Conservation (phyloP, 2,888 invertebrate species). For the Mystacides longicornis region DNA sequence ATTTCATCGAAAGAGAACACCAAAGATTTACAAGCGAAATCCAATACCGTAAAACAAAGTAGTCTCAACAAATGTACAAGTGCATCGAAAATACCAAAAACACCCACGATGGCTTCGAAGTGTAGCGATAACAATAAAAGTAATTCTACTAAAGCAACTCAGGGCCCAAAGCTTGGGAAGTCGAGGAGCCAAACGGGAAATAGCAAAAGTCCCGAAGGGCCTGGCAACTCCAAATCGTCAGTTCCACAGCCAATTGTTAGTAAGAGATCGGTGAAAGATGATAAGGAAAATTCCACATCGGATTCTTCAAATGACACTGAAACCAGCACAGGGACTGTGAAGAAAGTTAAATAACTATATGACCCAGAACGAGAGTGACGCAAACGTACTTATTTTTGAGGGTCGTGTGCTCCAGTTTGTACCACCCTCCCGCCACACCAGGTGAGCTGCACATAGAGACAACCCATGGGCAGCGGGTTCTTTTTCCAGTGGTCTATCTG, state of each 20-base stretch:
- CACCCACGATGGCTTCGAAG: constrained; percentile 30
- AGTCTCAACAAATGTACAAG: constrained; percentile 25
- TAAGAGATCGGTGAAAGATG: constrained; percentile 13
- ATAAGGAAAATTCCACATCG: constrained; percentile 48
- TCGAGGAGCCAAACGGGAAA: neutral
- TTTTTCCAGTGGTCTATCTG: no score
- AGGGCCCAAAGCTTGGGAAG: constrained; percentile 16
- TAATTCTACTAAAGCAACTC: constrained; percentile 12
- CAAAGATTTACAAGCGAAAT: neutral
- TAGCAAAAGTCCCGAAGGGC: constrained; percentile 13
- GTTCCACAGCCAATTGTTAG: constrained; percentile 19
- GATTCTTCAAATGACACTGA: constrained; percentile 52
- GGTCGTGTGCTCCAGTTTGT: no score
- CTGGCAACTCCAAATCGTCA: neutral
- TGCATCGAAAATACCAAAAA: constrained; percentile 35
- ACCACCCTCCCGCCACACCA: no score
- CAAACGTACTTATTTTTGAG: no score
- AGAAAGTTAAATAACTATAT: constrained; percentile 32
- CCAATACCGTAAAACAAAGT: neutral
- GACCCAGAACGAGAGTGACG: no score
- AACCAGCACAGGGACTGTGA: constrained; percentile 46
- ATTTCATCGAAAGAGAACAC: neutral
- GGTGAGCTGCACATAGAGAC: no score
- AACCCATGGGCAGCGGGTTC: no score
- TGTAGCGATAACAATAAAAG: constrained; percentile 17